Base-by-base conservation (phyloP, 2,888 invertebrate species). In the Acleris literana region DNA sequence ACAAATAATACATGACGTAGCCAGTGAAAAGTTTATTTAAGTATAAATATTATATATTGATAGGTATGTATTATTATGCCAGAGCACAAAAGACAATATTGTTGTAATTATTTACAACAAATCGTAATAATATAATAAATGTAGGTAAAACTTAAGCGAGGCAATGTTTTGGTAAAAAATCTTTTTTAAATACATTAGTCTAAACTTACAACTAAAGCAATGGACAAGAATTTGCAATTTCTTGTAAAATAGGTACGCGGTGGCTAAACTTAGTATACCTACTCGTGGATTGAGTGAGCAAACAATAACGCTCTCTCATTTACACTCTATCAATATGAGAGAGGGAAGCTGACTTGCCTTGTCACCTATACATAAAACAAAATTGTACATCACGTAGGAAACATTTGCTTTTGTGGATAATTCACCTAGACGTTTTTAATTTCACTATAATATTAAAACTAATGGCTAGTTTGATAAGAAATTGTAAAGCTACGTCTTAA, bases 121-220 rank as follows among this genome's bases (percentile, higher is more conserved):
- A 85, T 73, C 71, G 76, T 77, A 79, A 46, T 49, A 49, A 20
- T 46, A 46, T 46, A 46, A 46, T 46, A 46, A 49, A 87, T 75
- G 75, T 52, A 61, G 55, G 56, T 86, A 84, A 85, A 91, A 87
- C 85, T 82, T 89, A 90, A 88, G 92, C 92, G 92, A 92, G 92
- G 92, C 92, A 90, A 79, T 87, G 82, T 88, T 92, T 92, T 92
- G 92, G 92, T 92, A 92, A 90, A 86, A 85, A 82, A 87, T 86
- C 80, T 84, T 85, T 29, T 84, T 85, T 83, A 86, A 87, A 87
- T 85, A 85, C 80, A 85, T 86, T 85, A 87, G 69, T 80, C 79
- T 85, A 77, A 79, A 75, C 75, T 79, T 79, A 84, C 58, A 79
- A 76, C 73, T 82, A 81, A 79, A 80, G 72, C 73, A 75, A 76